Evolutionary conservation across 2,113 vertebrate genomes (phyloP).

Genomic region (Neodontobutis hainanensis): DNA sequence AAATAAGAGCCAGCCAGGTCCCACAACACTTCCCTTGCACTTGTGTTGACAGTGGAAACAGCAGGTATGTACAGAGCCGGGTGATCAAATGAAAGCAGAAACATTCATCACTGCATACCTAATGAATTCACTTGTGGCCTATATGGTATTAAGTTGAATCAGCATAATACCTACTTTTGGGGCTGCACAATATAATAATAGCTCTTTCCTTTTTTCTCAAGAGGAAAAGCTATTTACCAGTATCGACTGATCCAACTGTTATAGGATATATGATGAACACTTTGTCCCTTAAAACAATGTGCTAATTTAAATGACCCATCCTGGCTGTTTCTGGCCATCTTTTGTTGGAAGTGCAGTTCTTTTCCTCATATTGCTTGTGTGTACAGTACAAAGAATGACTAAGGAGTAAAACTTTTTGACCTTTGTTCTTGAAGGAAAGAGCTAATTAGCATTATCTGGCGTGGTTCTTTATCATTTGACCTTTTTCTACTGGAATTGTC

Average conservation of each 20-base stretch:
- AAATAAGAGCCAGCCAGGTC: conserved; percentile 35
- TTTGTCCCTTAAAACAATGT: too few relatives aligned
- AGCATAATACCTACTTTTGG: background rate
- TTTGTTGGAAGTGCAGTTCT: too few relatives aligned
- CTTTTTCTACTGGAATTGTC: conserved; percentile 18
- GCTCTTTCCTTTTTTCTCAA: too few relatives aligned
- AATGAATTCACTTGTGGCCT: background rate
- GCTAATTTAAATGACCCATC: too few relatives aligned
- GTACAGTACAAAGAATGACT: background rate
- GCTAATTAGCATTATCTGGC: conserved; percentile 15
- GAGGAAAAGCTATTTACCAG: too few relatives aligned
- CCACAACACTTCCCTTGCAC: conserved; percentile 31
- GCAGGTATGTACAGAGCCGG: conserved; percentile 2
- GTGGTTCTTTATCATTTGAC: conserved; percentile 11
- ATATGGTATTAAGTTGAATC: background rate
- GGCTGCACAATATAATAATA: background rate
- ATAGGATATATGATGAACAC: too few relatives aligned
- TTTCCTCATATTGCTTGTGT: background rate
- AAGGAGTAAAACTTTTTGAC: background rate
- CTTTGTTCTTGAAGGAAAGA: background rate
- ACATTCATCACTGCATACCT: background rate
- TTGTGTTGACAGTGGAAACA: conserved; percentile 33
- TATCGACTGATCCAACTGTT: too few relatives aligned
- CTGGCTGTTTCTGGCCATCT: too few relatives aligned
- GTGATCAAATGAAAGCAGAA: background rate